Percentiles rank a stretch among this genome's conserved stretches.
Evolutionary conservation across 2,797 vertebrate species (phyloP).

Genomic region (Gila robusta): DNA sequence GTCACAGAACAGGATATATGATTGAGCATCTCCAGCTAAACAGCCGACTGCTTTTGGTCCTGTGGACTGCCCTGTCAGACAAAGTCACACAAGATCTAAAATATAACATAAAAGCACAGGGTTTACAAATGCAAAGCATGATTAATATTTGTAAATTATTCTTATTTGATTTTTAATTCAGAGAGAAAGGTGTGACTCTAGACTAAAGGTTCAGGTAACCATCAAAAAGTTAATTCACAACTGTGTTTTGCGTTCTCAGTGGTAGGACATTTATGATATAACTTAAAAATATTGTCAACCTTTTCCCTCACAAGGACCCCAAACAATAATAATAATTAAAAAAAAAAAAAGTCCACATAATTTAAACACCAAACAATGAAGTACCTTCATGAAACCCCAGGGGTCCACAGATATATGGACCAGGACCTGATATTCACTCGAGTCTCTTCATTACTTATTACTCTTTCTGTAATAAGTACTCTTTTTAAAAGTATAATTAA

Average conservation of each 20-base stretch:
- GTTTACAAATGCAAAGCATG: not conserved
- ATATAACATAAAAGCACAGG: not conserved
- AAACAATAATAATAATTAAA: not conserved
- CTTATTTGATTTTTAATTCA: not conserved
- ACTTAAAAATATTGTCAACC: not conserved
- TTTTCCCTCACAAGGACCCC: not conserved
- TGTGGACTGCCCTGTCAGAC: constrained; percentile 42
- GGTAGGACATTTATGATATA: not conserved
- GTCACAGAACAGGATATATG: constrained; percentile 79
- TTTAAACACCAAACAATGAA: not conserved
- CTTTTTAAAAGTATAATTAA: too few relatives aligned
- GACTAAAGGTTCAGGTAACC: not conserved
- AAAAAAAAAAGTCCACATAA: not conserved
- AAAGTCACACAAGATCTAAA: not conserved
- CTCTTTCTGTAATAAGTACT: too few relatives aligned
- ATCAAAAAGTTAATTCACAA: not conserved
- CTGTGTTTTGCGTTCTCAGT: not conserved
- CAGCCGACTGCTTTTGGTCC: constrained; percentile 70
- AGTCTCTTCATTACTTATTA: not conserved
- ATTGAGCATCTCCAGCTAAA: constrained; percentile 76
- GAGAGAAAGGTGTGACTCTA: not conserved
- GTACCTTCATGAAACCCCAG: not conserved
- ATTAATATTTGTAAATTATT: not conserved
- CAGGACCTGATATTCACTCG: not conserved
- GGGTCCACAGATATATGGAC: not conserved